Evolutionary conservation across 2,888 invertebrate genomes (phyloP), one percentile per base, ranked within the genome.

Genomic region (Lacanobia oleracea): DNA sequence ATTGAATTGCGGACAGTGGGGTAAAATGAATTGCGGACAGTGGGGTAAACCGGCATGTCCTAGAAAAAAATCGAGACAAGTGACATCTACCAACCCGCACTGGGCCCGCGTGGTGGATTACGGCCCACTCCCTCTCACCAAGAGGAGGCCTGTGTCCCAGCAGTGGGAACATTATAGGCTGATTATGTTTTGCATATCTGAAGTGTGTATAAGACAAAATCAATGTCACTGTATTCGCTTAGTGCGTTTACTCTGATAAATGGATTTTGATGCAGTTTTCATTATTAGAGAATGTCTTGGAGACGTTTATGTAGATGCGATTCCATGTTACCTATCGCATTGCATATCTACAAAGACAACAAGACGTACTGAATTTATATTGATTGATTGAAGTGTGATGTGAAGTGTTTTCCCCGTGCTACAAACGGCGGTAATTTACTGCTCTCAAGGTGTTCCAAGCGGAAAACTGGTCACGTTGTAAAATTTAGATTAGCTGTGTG

Each of bases 381-480:
- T 23, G 8, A 67, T 61, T 61, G 16, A 61, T 33, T 57, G 37
- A 8, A 7, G 5, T 45, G 1, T 43, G 3, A 43, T 23, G 5
- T 33, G 27, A 27, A 6, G 33, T 33, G 51, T 65, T 74, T 65
- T 75, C 23, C 37, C 21, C 37, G 18, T 40, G 27, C 3, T 27
- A 27, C 2, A 7, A n/a, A 23, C 67, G 12, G 14, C 18, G 5
- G 18, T 59, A 21, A 59, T 53, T 53, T 59, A 48, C 67, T 21
- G 3, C 16, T 1, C 18, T 23, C 23, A 51, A 45, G 4, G 14
- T 63, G 40, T 62, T 63, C 27, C 33, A 51, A 56, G 61, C 33
- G 62, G 67, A 62, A 81, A 72, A 79, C 62, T 45, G 21, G 57
- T 67, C 73, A 69, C 63, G 60, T 69, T 61, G 45, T 64, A 48